Percentiles rank a stretch among this genome's conserved stretches.
Evolutionary conservation across 2,113 vertebrate genomes (phyloP).

Genomic region (Chloropsis cyanopogon): DNA sequence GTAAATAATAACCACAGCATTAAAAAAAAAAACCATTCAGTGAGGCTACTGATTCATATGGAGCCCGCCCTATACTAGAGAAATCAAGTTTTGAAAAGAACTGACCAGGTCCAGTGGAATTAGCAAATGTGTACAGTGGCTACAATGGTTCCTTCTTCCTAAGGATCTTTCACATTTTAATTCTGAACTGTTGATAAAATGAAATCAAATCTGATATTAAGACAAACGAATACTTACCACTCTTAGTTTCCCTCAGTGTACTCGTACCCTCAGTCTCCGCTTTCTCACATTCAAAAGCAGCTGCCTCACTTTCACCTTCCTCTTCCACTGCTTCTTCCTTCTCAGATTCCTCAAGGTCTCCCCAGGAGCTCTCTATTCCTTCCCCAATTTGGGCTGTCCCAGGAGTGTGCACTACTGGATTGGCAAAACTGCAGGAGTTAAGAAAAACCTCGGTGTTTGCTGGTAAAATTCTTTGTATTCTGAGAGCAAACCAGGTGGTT

Average conservation of each 20-base stretch:
- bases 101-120: background rate
- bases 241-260: background rate
- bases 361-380: constrained; percentile 85
- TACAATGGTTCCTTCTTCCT: background rate
- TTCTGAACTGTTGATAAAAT: background rate
- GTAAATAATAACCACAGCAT: background rate
- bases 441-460: constrained; percentile 55
- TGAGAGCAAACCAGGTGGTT: background rate
- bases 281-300: constrained; percentile 39
- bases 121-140: background rate
- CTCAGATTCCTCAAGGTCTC: constrained; percentile 82
- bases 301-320: constrained; percentile 41
- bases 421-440: constrained; percentile 77
- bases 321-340: constrained; percentile 61
- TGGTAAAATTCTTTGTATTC: background rate
- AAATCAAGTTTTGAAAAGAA: background rate
- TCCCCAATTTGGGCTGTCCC: constrained; percentile 92
- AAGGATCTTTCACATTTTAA: background rate
- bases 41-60: background rate
- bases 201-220: background rate
- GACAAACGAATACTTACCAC: background rate
- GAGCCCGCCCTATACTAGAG: background rate
- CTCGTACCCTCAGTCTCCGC: constrained; percentile 33
- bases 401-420: constrained; percentile 78
- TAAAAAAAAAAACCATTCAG: background rate